Evolutionary conservation across 2,113 vertebrate species (phyloP).

Genomic region (Uria lomvia): DNA sequence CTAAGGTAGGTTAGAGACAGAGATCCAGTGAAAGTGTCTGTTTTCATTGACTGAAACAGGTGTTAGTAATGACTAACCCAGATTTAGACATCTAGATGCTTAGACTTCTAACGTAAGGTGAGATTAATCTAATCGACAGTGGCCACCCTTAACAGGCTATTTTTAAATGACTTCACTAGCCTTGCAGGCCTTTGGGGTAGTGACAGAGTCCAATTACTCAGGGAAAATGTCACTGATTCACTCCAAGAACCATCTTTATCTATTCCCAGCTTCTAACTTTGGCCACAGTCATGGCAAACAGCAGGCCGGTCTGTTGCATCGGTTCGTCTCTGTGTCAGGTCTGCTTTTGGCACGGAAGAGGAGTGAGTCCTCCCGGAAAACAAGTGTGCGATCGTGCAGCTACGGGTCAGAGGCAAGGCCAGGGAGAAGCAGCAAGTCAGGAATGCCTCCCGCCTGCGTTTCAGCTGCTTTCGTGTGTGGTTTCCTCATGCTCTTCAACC

Average conservation of each 20-base stretch:
- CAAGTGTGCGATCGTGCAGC: accelerated
- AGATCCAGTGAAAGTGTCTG: not conserved
- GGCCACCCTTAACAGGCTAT: not conserved
- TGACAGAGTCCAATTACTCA: not conserved
- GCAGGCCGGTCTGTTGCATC: accelerated
- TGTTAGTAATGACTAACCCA: not conserved
- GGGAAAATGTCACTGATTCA: not conserved
- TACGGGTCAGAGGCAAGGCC: not conserved
- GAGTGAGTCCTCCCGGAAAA: not conserved
- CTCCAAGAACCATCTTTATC: not conserved
- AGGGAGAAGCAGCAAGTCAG: not conserved
- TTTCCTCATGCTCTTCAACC: not conserved
- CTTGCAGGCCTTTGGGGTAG: not conserved
- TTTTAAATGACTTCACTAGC: not conserved
- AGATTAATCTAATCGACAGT: not conserved
- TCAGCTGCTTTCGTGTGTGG: not conserved
- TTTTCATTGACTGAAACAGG: not conserved
- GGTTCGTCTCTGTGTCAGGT: not conserved
- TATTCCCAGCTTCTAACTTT: not conserved
- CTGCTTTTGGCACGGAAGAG: not conserved
- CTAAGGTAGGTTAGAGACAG: not conserved
- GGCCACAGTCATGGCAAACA: accelerated
- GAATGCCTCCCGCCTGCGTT: not conserved
- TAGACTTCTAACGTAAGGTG: not conserved
- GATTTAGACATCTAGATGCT: not conserved